phyloP scores from a whole-genome alignment of 2,113 vertebrate genomes.

The Perognathus longimembris region DNA sequence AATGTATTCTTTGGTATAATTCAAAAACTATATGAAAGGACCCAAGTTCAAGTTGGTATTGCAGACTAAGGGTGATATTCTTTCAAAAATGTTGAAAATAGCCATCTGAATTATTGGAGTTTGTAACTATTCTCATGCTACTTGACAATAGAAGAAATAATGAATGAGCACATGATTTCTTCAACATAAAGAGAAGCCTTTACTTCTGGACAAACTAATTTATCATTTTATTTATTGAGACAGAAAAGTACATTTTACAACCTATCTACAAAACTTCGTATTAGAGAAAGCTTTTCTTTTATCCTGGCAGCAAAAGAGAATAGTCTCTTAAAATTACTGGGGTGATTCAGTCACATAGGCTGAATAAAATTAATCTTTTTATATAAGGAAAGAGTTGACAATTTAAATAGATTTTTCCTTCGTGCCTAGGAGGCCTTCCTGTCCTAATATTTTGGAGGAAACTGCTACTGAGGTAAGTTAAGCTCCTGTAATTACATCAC shows the following conservation, averaged over 20 bases:
- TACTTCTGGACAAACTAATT: background rate
- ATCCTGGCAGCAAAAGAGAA: background rate
- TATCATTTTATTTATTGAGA: background rate
- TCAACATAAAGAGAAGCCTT: background rate
- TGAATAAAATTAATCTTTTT: conserved; percentile 75
- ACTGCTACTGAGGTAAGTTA: background rate
- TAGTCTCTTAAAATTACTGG: conserved; percentile 17
- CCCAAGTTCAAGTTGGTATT: background rate
- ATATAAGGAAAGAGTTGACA: conserved; percentile 65
- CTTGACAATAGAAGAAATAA: background rate
- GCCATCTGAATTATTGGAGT: no score
- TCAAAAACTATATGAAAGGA: background rate
- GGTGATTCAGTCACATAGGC: conserved; percentile 28
- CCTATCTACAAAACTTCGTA: background rate
- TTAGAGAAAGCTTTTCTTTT: background rate
- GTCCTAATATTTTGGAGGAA: conserved; percentile 2
- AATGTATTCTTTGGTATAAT: background rate
- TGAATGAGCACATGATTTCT: background rate
- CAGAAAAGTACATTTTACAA: background rate
- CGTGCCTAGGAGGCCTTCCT: background rate
- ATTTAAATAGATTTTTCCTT: background rate
- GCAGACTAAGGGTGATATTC: background rate
- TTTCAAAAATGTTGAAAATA: background rate
- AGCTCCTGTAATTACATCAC: conserved; percentile 14
- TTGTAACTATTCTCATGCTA: background rate